These are phyloP conservation scores for Sicus ferrugineus DNA, from an alignment of 2,888 invertebrate genomes.

Conservation along the genomic window DNA sequence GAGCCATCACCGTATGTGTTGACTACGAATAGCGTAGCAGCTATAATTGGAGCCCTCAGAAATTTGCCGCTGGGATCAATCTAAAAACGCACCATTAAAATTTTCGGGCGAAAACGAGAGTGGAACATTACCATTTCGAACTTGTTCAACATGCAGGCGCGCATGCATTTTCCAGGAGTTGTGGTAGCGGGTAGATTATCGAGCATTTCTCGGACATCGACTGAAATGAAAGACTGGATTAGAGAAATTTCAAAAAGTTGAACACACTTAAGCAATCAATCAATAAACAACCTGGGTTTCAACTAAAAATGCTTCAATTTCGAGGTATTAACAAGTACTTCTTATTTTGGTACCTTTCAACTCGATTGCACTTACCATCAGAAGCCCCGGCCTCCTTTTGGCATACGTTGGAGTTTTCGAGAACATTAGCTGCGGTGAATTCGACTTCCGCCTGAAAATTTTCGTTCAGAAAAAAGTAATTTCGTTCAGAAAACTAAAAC, in stretches of 20 bases:
- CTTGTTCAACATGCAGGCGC: background rate
- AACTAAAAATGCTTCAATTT: background rate
- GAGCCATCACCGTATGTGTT: conserved; percentile 46
- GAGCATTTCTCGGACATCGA: background rate
- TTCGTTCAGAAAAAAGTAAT: background rate
- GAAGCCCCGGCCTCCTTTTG: conserved; percentile 55
- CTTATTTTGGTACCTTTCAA: background rate
- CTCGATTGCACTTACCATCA: conserved; percentile 54
- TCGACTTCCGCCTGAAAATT: conserved; percentile 40
- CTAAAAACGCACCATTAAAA: background rate
- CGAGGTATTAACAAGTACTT: background rate
- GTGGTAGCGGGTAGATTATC: background rate
- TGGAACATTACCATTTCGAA: background rate
- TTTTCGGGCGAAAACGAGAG: background rate
- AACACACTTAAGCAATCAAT: background rate
- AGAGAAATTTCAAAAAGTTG: background rate
- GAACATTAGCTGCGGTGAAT: conserved; percentile 47
- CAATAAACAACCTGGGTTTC: background rate
- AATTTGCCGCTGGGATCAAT: conserved; percentile 48
- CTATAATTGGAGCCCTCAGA: conserved; percentile 44
- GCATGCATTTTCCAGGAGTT: background rate
- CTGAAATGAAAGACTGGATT: background rate
- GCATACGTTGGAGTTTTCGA: conserved; percentile 50
- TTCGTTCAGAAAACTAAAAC: background rate
- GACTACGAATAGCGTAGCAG: conserved; percentile 44